Base-by-base conservation (phyloP, 1,140 invertebrate species). In the Drosophila kepulauana region DNA sequence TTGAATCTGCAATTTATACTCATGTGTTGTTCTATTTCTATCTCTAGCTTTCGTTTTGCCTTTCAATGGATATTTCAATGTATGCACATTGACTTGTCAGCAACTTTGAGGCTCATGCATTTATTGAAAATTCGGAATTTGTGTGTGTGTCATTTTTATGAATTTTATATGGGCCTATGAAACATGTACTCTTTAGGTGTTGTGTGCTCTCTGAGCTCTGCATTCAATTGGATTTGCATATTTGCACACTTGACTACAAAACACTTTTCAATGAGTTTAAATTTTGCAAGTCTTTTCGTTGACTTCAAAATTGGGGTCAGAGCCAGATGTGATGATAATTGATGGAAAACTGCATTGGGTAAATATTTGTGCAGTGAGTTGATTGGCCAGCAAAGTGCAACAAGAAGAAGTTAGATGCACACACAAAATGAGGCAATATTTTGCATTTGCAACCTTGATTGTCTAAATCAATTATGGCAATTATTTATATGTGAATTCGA, bases 401-500 rank as follows among this genome's bases (percentile, higher is more conserved):
- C 52, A 56, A 11, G 15, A 13, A 25, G 20, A 25, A 25, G 20
- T 25, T 3, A 25, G 51, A 5, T 51, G 6, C 20, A 52, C 5
- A 10, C 25, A 8, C 8, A 56, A 25, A 25, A 16, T 61, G 35
- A 25, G 41, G 45, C 54, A 58, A 59, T 51, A 43, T 13, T 43
- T 43, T 43, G 51, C 5, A 54, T 15, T 35, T 33, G 58, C 58
- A 70, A 38, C 16, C 38, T 41, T 68, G 41, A 56, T 62, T 69
- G 65, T 59, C 43, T 69, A 62, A 74, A 74, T 74, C 71, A 69
- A 74, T 69, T 69, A 74, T 74, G 71, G 49, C 71, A 74, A 74
- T 75, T 71, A 75, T 58, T 64, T 63, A 61, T 13, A 49, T 11
- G 16, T 30, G 66, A 16, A 62, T 38, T 38, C 7, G 35, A 38